Evolutionary conservation across 2,888 invertebrate genomes (phyloP), one percentile per base, ranked within the genome.

Genomic region (Falcaria lacertinaria): DNA sequence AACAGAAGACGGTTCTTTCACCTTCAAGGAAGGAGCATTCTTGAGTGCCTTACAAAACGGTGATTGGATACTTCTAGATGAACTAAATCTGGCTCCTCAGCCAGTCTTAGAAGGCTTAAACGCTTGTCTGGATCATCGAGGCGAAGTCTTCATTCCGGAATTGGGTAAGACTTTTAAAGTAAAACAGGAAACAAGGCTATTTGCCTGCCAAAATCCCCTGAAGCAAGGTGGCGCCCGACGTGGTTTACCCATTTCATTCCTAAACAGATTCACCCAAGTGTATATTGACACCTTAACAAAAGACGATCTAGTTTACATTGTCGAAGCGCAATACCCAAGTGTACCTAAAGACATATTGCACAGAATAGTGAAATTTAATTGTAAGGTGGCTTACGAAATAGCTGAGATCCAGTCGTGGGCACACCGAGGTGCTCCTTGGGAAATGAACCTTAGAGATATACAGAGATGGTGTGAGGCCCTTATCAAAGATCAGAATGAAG

Each of bases 71-170:
- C 90, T 99, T 15, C 88, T 99, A 17, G 99, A 99, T 77, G 99
- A 99, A 90, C 89, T 99, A 54, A 99, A 99, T 90, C 90, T 99
- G 52, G 99, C 99, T 0, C 98, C 99, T 0, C 99, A 99, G 77
- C 97, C 98, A 0, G 99, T 99, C 0, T 88, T 99, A 11, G 99
- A 99, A 90, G 99, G 99, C 19, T 91, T 99, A 2, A 99, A 99
- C 75, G 99, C 99, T 0, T 98, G 99, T 67, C 91, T 99, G 43
- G 99, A 99, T 90, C 99, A 99, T 75, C 91, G 99, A 63, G 97
- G 97, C 0, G 97, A 98, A 84, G 93, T 99, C 15, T 99, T 92
- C 72, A 95, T 99, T 44, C 98, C 99, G 0, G 99, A 99, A 84
- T 87, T 99, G 8, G 96, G 95, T 38, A 93, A 92, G 77, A 94